phyloP scores from a whole-genome alignment of 2,113 vertebrate species.

The Phrynosoma blainvillii region DNA sequence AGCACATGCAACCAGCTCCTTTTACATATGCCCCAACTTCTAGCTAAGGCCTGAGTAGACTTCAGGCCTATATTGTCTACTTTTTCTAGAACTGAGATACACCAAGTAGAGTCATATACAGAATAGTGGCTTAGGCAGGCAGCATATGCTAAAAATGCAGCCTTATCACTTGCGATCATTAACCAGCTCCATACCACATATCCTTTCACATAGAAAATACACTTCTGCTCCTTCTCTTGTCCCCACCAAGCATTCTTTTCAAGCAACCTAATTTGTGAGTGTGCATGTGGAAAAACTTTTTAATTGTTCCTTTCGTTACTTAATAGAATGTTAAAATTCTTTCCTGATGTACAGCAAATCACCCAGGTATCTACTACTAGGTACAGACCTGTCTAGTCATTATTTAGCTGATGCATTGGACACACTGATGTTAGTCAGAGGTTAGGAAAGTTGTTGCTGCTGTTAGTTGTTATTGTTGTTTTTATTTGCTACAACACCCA shows the following conservation, averaged over 20 bases:
- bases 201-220: not conserved
- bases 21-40: slow-evolving; percentile 11
- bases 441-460: too few relatives aligned
- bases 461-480: too few relatives aligned
- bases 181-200: not conserved
- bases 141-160: not conserved
- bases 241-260: not conserved
- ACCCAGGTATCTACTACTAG: not conserved
- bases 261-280: not conserved
- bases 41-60: not conserved
- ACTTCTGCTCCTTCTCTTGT: not conserved
- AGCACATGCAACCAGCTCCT: not conserved
- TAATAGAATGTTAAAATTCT: not conserved
- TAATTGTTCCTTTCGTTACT: not conserved
- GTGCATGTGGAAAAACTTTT: too few relatives aligned
- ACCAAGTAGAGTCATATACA: not conserved
- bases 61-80: too few relatives aligned
- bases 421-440: not conserved
- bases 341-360: not conserved
- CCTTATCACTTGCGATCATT: not conserved
- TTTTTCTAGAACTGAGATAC: not conserved
- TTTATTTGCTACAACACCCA: too few relatives aligned
- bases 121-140: not conserved
- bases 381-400: too few relatives aligned
- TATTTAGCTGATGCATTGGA: too few relatives aligned